A percentile compares a stretch with the other conserved stretches of the same genome.
These are phyloP conservation scores for Todus mexicanus DNA, from an alignment of 2,797 vertebrate genomes.

Conservation along the genomic window DNA sequence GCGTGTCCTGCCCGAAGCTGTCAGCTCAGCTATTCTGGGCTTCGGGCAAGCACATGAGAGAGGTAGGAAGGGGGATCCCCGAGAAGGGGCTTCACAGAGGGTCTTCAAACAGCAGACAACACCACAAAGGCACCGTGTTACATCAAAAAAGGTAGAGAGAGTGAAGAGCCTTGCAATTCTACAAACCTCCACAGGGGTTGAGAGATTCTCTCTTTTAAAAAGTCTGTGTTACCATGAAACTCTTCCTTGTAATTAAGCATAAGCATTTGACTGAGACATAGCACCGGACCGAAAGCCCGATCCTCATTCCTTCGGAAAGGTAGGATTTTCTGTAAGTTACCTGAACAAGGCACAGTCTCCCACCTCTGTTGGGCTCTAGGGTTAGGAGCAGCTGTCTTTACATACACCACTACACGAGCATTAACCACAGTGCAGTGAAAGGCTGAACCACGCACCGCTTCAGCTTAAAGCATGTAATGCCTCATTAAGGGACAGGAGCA, in stretches of 20 bases:
- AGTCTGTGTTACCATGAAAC: not conserved
- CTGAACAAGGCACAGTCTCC: not conserved
- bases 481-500: not conserved
- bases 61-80: not conserved
- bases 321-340: not conserved
- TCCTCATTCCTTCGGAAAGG: too few relatives aligned
- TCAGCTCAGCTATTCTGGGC: slow-evolving; percentile 50
- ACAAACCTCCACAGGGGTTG: rapidly evolving
- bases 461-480: not conserved
- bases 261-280: not conserved
- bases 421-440: too few relatives aligned
- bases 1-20: slow-evolving; percentile 27
- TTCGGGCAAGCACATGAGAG: not conserved
- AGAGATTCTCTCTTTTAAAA: not conserved
- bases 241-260: not conserved
- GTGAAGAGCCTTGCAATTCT: not conserved
- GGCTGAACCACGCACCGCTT: not conserved
- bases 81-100: not conserved
- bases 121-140: not conserved
- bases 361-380: not conserved
- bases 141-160: not conserved
- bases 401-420: not conserved
- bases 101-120: not conserved
- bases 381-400: not conserved
- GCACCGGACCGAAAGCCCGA: too few relatives aligned